Evolutionary conservation across 1,140 invertebrate genomes (phyloP).

Genomic region (Eumaeus atala): DNA sequence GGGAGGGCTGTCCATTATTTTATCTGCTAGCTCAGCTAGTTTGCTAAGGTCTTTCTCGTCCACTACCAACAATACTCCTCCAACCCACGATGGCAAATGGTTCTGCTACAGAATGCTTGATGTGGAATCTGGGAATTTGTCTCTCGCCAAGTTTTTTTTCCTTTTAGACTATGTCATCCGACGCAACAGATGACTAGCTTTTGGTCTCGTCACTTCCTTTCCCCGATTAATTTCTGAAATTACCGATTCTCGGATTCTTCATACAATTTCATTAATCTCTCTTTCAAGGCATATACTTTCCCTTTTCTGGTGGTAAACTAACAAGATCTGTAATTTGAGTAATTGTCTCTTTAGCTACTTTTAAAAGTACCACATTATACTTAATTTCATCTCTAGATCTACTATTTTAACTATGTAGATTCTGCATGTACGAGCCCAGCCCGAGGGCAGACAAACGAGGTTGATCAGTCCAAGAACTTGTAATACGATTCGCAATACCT

Average conservation of each 20-base stretch:
- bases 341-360: no score
- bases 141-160: neutral
- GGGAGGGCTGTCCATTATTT: slow-evolving; percentile 4
- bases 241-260: slow-evolving; percentile 1
- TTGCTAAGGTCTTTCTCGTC: neutral
- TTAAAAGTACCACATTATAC: no score
- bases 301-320: no score
- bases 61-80: neutral
- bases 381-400: no score
- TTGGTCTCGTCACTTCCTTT: neutral
- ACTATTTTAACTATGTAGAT: no score
- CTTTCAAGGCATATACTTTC: no score
- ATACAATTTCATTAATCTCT: neutral
- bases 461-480: no score
- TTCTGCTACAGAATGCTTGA: neutral
- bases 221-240: slow-evolving; percentile 4
- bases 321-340: no score
- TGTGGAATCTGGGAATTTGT: neutral
- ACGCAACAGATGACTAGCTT: neutral
- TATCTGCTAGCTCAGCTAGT: neutral
- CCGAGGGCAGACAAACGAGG: no score
- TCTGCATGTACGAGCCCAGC: no score
- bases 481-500: no score
- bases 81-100: neutral
- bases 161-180: no score